Percentiles rank a stretch among this genome's conserved stretches.
Conservation (phyloP, 2,888 invertebrate species). For the Pseudococcus longispinus region DNA sequence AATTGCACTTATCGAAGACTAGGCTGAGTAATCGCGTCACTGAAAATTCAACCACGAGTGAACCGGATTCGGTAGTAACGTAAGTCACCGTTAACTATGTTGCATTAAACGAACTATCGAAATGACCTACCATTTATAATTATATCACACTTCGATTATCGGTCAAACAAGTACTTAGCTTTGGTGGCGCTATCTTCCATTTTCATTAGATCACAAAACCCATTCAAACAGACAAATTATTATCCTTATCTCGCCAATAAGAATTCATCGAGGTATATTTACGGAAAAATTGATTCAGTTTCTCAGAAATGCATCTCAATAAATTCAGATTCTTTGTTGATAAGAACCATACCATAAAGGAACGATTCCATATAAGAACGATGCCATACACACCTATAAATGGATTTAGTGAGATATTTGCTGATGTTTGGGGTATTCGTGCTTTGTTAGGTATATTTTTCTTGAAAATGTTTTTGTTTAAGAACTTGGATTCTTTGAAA, state of each 20-base stretch:
- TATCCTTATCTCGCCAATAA: neutral
- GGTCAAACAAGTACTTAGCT: neutral
- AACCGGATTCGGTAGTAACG: neutral
- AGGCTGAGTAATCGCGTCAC: neutral
- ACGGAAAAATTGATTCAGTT: neutral
- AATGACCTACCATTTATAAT: neutral
- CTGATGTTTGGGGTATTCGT: no score
- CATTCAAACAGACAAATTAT: neutral
- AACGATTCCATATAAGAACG: no score
- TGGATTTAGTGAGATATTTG: no score
- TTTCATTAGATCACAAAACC: neutral
- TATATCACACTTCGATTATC: neutral
- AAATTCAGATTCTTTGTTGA: no score
- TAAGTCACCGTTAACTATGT: neutral
- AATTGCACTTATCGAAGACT: neutral
- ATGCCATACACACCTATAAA: no score
- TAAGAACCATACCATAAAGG: no score
- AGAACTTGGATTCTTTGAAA: no score
- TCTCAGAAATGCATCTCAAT: neutral
- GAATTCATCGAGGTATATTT: neutral
- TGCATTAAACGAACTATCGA: neutral
- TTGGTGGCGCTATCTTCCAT: neutral
- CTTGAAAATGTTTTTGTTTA: no score
- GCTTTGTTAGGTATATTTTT: no score
- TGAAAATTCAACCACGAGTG: neutral